Evolutionary conservation across 2,888 invertebrate species (phyloP).

Genomic region (Apomyelois bistriatella): DNA sequence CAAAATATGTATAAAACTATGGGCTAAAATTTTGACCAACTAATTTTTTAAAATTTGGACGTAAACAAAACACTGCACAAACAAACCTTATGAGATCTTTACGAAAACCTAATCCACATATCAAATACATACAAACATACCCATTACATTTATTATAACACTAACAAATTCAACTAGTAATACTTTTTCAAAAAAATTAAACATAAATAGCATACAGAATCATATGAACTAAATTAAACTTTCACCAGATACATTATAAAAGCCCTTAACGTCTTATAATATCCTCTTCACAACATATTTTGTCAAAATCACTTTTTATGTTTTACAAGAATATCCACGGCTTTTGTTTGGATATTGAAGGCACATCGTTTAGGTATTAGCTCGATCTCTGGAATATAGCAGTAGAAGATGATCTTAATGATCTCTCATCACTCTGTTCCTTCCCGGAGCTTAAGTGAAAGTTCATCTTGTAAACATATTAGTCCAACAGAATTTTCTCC

Average conservation of each 20-base stretch:
- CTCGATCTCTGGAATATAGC: slow-evolving; percentile 74
- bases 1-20: slow-evolving; percentile 40
- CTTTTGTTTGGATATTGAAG: slow-evolving; percentile 81
- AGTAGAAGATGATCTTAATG: slow-evolving; percentile 56
- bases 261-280: slow-evolving; percentile 94
- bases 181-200: slow-evolving; percentile 40
- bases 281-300: slow-evolving; percentile 89
- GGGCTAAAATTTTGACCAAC: slow-evolving; percentile 47
- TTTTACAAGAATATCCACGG: slow-evolving; percentile 53
- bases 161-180: slow-evolving; percentile 63
- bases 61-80: slow-evolving; percentile 80
- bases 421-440: slow-evolving; percentile 67
- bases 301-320: slow-evolving; percentile 65
- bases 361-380: slow-evolving; percentile 86
- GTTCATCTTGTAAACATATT: no score
- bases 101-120: slow-evolving; percentile 77
- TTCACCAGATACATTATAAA: slow-evolving; percentile 5
- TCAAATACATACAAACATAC: slow-evolving; percentile 68
- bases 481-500: no score
- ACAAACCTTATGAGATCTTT: slow-evolving; percentile 79
- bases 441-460: slow-evolving; percentile 72
- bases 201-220: slow-evolving; percentile 1
- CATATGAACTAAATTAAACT: neutral
- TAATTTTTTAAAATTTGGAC: slow-evolving; percentile 75
- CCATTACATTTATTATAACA: slow-evolving; percentile 51